These are phyloP conservation scores for Platysteira castanea DNA, from an alignment of 2,113 vertebrate species.

Conservation along the genomic window DNA sequence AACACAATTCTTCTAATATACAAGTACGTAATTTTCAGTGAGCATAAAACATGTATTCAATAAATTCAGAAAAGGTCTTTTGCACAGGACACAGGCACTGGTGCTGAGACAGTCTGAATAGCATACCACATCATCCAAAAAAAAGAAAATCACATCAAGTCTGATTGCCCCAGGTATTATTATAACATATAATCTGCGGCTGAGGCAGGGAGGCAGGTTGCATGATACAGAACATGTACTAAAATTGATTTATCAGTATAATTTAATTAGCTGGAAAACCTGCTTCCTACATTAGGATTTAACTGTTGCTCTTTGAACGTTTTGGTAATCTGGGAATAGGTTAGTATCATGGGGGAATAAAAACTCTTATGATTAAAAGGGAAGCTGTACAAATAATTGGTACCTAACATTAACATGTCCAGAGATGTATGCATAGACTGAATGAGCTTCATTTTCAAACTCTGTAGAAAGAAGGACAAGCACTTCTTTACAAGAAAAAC, in stretches of 20 bases:
- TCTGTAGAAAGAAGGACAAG: not conserved
- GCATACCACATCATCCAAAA: not conserved
- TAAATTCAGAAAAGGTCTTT: not conserved
- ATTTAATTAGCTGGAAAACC: not conserved
- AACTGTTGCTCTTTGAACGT: not conserved
- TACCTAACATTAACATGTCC: not conserved
- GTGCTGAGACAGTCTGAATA: not conserved
- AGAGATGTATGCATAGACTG: not conserved
- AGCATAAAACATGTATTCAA: not conserved
- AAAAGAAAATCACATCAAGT: not conserved
- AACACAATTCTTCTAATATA: not conserved
- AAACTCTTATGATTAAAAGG: not conserved
- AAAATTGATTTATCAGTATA: not conserved
- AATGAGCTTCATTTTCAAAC: not conserved
- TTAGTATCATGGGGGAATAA: not conserved
- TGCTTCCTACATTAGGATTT: not conserved
- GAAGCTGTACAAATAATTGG: not conserved
- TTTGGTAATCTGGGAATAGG: not conserved
- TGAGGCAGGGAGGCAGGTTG: not conserved
- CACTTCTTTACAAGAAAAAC: not conserved
- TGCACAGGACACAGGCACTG: not conserved
- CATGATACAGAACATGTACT: not conserved
- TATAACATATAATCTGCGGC: not conserved
- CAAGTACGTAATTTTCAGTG: not conserved
- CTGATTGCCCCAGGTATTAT: not conserved